Percentiles rank a stretch among this genome's conserved stretches.
Evolutionary conservation across 2,113 vertebrate species (phyloP).

Genomic region (Tretioscincus oriximinensis): DNA sequence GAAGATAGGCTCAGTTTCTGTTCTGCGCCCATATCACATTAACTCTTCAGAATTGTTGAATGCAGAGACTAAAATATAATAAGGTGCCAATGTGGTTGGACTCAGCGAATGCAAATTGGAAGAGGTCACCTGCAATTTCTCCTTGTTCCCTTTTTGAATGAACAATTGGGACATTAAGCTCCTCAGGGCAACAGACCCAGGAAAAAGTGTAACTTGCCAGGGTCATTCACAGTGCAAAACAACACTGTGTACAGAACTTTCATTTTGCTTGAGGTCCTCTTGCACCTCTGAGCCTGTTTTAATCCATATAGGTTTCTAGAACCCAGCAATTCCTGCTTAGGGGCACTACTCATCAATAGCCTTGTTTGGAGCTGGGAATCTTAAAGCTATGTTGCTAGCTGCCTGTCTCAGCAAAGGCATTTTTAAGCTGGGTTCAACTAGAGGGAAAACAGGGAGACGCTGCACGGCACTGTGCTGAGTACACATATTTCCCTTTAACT

Average conservation of each 20-base stretch:
- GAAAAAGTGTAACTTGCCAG: too few relatives aligned
- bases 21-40: too few relatives aligned
- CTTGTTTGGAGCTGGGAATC: too few relatives aligned
- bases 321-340: too few relatives aligned
- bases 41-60: not conserved
- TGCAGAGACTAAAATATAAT: not conserved
- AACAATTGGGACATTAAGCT: not conserved
- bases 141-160: not conserved
- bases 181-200: not conserved
- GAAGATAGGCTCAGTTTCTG: too few relatives aligned
- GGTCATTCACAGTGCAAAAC: not conserved
- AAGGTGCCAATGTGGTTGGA: not conserved
- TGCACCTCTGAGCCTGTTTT: not conserved
- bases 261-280: not conserved
- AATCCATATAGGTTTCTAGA: too few relatives aligned
- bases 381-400: too few relatives aligned
- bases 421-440: not conserved
- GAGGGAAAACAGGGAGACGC: too few relatives aligned
- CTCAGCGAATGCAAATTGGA: not conserved
- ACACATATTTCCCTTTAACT: too few relatives aligned
- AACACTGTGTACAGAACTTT: not conserved
- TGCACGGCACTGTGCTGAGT: too few relatives aligned
- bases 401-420: not conserved
- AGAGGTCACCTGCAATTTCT: slow-evolving; percentile 16
- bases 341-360: too few relatives aligned